Conservation (phyloP, 2,113 vertebrate genomes). For the Melanerpes formicivorus region DNA sequence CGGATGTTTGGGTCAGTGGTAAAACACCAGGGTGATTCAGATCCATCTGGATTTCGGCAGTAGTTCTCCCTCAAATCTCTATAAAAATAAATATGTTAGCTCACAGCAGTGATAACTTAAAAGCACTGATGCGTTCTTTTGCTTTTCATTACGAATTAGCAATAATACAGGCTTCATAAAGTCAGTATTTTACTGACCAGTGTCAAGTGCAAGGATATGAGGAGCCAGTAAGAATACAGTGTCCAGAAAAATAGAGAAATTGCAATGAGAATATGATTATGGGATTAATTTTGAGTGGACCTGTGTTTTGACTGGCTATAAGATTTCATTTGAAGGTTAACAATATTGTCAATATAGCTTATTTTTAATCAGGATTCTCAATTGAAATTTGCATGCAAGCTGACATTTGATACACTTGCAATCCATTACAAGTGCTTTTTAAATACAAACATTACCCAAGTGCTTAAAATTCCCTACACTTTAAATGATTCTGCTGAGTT, state of each 20-base stretch:
- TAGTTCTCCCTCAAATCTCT: constrained; percentile 97
- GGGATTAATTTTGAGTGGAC: background rate
- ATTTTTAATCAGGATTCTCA: background rate
- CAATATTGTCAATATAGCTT: background rate
- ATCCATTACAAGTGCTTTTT: constrained; percentile 32
- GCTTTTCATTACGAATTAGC: constrained; percentile 13
- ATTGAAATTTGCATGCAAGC: constrained; percentile 10
- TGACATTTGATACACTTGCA: constrained; percentile 21
- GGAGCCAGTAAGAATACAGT: background rate
- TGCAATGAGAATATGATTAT: background rate
- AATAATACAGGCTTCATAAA: background rate
- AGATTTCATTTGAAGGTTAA: background rate
- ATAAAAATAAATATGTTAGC: constrained; percentile 65
- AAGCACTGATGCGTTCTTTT: background rate
- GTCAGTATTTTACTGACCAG: background rate
- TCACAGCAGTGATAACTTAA: constrained; percentile 13
- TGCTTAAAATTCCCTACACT: background rate
- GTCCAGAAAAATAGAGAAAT: background rate
- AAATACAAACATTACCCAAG: background rate
- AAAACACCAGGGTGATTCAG: constrained; percentile 97
- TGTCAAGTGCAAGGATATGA: background rate
- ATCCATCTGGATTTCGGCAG: constrained; percentile 96
- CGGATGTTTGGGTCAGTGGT: constrained; percentile 92
- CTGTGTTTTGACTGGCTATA: background rate
- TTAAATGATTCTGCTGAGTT: background rate